A percentile compares a stretch with the other conserved stretches of the same genome.
These are phyloP conservation scores for Diglossa brunneiventris DNA, from an alignment of 2,113 vertebrate genomes.

Conservation along the genomic window DNA sequence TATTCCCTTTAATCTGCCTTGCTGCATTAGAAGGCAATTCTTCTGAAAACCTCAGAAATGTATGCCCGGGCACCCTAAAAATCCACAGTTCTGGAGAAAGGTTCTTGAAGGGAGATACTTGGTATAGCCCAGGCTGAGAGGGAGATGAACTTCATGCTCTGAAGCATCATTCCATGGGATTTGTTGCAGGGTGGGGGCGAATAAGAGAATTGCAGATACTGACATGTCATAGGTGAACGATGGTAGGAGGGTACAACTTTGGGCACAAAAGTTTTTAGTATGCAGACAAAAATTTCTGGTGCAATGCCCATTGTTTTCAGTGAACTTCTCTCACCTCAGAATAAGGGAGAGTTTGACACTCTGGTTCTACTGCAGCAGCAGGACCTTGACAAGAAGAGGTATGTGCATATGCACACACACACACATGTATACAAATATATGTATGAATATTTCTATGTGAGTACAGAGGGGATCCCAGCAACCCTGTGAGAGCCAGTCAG, in stretches of 20 bases:
- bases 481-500: background rate
- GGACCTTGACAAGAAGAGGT: background rate
- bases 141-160: background rate
- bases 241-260: background rate
- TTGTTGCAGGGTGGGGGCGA: fast-evolving
- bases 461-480: background rate
- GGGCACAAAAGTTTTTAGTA: background rate
- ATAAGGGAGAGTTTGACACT: background rate
- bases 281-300: background rate
- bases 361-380: background rate
- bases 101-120: background rate
- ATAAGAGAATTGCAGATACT: background rate
- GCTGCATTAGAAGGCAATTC: background rate
- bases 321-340: background rate
- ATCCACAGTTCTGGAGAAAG: background rate
- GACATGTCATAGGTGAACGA: fast-evolving
- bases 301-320: background rate
- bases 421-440: background rate
- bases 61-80: background rate
- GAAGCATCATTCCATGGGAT: background rate
- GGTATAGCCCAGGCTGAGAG: background rate
- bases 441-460: background rate
- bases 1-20: background rate
- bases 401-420: too few relatives aligned
- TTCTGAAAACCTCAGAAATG: background rate